Evolutionary conservation across 2,113 vertebrate genomes (phyloP).

Genomic region (Perognathus longimembris): DNA sequence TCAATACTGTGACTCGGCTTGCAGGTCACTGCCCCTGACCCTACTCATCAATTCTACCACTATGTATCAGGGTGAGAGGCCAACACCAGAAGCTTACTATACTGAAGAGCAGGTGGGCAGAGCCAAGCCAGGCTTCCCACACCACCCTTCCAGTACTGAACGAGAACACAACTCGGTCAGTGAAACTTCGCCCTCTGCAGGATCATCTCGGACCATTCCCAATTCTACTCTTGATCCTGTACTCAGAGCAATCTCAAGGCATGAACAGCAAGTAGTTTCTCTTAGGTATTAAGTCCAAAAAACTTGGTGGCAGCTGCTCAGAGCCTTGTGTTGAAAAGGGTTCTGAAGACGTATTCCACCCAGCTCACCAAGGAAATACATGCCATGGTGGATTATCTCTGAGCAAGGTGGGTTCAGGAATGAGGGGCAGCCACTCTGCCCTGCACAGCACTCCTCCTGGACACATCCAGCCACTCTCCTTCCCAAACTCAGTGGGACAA

Average conservation of each 20-base stretch:
- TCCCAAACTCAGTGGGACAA: neutral
- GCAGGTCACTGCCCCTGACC: neutral
- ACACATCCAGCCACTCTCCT: no score
- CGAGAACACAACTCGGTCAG: accelerated
- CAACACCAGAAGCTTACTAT: neutral
- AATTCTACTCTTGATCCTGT: neutral
- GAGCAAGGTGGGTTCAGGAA: neutral
- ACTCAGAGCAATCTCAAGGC: neutral
- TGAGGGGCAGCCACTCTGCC: neutral
- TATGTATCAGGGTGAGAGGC: neutral
- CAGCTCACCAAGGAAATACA: neutral
- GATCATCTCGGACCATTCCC: neutral
- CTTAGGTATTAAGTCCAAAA: neutral
- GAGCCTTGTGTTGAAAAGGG: neutral
- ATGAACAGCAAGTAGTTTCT: neutral
- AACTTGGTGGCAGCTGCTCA: neutral
- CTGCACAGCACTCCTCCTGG: neutral
- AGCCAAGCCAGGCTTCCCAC: neutral
- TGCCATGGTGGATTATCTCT: neutral
- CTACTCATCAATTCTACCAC: neutral
- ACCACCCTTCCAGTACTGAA: neutral
- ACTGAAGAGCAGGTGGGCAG: neutral
- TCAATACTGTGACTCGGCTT: neutral
- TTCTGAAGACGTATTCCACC: neutral
- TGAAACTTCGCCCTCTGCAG: neutral